A percentile compares a stretch with the other conserved stretches of the same genome.
These are phyloP conservation scores for Cassiopea andromeda DNA, from an alignment of 30 jellyfish, hydroid and myxozoan genomes.

Conservation along the genomic window DNA sequence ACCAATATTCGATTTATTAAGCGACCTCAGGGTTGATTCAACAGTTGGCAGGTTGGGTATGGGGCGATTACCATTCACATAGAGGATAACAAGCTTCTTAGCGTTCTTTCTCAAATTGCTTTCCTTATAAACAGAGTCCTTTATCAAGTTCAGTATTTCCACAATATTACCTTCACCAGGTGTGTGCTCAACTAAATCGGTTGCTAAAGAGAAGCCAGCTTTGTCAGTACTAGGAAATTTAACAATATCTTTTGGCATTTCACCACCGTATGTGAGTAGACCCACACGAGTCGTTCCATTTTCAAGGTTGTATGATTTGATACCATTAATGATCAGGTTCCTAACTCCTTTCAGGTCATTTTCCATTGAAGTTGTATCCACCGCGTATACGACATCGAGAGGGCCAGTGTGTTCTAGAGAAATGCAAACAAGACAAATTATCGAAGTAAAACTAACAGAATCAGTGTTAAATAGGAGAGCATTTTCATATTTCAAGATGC, in stretches of 20 bases:
- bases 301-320: slow-evolving; percentile 9
- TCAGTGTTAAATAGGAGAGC: too few species aligned
- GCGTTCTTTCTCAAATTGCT: slow-evolving; percentile 7
- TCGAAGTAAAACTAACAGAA: too few species aligned
- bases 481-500: too few species aligned
- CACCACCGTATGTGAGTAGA: slow-evolving; percentile 22
- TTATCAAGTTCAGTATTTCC: slow-evolving; percentile 22
- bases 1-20: slow-evolving; percentile 37
- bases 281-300: slow-evolving; percentile 57
- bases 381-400: slow-evolving; percentile 56
- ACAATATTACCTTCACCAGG: slow-evolving; percentile 29
- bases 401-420: slow-evolving; percentile 21
- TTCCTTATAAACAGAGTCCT: slow-evolving; percentile 10
- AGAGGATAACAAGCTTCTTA: slow-evolving; percentile 32
- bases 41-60: slow-evolving; percentile 8
- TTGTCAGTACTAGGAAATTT: slow-evolving; percentile 22
- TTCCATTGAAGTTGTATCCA: slow-evolving; percentile 46
- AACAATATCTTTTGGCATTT: neutral
- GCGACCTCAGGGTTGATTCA: slow-evolving; percentile 17
- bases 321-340: slow-evolving; percentile 19
- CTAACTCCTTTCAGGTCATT: slow-evolving; percentile 36
- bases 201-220: slow-evolving; percentile 18
- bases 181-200: slow-evolving; percentile 16
- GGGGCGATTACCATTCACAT: slow-evolving; percentile 17
- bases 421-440: neutral